These are phyloP conservation scores for Sebastes flavidus DNA, from an alignment of 2,797 vertebrate species.

Conservation along the genomic window DNA sequence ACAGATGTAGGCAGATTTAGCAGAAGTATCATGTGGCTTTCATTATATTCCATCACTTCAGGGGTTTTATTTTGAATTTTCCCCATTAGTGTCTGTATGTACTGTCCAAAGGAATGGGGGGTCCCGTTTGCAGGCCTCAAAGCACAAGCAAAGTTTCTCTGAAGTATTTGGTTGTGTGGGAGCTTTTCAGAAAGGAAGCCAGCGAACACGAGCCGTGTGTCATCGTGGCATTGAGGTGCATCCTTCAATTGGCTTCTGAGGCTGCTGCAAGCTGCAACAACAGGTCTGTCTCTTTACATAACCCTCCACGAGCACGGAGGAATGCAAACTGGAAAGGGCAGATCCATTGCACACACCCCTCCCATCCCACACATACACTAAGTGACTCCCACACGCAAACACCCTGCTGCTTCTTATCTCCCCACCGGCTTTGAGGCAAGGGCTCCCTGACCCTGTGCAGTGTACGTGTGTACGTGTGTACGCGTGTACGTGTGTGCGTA, in stretches of 20 bases:
- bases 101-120: conserved; percentile 30
- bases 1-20: neutral
- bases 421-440: conserved; percentile 82
- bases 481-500: conserved; percentile 21
- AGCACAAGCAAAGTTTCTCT: conserved; percentile 41
- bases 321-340: conserved; percentile 89
- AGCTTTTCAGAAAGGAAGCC: conserved; percentile 29
- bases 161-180: neutral
- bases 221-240: conserved; percentile 58
- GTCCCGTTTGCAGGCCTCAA: conserved; percentile 51
- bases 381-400: conserved; percentile 62
- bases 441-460: conserved; percentile 71
- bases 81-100: conserved; percentile 35
- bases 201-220: neutral
- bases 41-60: neutral
- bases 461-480: conserved; percentile 21
- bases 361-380: conserved; percentile 53
- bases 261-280: conserved; percentile 75
- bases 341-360: conserved; percentile 74
- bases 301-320: conserved; percentile 83
- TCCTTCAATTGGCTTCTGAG: conserved; percentile 70
- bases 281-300: conserved; percentile 85
- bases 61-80: conserved; percentile 4
- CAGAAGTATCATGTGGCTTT: neutral
- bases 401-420: conserved; percentile 77